These are phyloP conservation scores for Axinella damicornis DNA, from an alignment of 37 sponge, comb jelly and placozoan species.

Conservation along the genomic window DNA sequence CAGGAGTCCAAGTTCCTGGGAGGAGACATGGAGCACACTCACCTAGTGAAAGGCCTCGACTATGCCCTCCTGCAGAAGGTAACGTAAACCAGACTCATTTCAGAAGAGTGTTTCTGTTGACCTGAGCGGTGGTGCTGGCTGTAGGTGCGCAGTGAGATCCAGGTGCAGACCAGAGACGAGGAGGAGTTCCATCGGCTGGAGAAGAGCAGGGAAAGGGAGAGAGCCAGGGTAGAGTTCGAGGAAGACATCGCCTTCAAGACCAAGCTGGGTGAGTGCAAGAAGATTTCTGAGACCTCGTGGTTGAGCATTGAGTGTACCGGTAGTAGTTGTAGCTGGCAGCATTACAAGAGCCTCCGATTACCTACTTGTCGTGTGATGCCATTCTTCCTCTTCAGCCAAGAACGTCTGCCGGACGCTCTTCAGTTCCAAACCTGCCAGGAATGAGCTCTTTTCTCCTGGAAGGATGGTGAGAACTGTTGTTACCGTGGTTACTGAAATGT, in stretches of 20 bases:
- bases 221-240: conserved; percentile 5
- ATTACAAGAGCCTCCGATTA: too few relatives aligned
- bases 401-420: conserved; percentile 85
- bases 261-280: conserved; percentile 52
- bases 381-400: conserved; percentile 63
- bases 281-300: too few relatives aligned
- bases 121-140: too few relatives aligned
- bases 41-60: conserved; percentile 98
- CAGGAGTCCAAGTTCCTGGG: conserved; percentile 97
- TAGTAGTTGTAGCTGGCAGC: too few relatives aligned
- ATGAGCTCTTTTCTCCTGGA: conserved; percentile 94
- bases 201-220: conserved; percentile 72
- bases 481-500: not conserved
- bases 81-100: not conserved
- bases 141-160: conserved; percentile 72
- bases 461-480: conserved; percentile 81
- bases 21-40: conserved; percentile 99
- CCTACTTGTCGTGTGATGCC: not conserved
- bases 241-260: conserved; percentile 73
- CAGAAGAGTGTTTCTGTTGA: too few relatives aligned
- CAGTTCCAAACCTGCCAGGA: conserved; percentile 71
- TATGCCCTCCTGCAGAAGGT: conserved; percentile 98
- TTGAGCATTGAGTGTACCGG: too few relatives aligned
- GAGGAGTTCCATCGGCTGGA: conserved; percentile 50
- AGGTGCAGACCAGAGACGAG: conserved; percentile 22